Base-by-base conservation (phyloP, 2,797 vertebrate genomes). In the Ciconia nigra region DNA sequence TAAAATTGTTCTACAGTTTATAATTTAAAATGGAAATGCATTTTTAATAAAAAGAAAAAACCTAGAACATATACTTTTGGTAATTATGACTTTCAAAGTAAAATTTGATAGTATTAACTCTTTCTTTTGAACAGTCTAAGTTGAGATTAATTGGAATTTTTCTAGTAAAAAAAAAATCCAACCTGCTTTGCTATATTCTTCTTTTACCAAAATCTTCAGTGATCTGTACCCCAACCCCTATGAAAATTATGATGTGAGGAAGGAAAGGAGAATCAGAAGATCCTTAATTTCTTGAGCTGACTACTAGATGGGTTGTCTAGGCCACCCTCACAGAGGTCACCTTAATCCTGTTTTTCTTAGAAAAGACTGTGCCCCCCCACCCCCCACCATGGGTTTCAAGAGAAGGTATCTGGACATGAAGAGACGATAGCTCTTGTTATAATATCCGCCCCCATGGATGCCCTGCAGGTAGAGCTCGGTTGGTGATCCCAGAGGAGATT, bases 401-500 rank as follows among this genome's bases (percentile, higher is more conserved):
- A 79, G 57, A 61, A 93, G 31, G 20, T 41, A 76, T 92, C 54
- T 93, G 87, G 65, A 83, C 51, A 66, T 47, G 79, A 87, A 62
- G 70, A 88, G 37, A 78, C 2, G 46, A 52, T 31, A 78, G 25
- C 13, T 91, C 61, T 55, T 91, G 39, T 67, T 86, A 35, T n/a
- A 83, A 58, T 57, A 87, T 70, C 66, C 18, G 2, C 92, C 85
- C 87, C 37, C 66, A 94, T 92, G 87, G 72, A 55, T 88, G 14
- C 42, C 72, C 76, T 88, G 89, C 92, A 94, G 92, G 89, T 91
- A 93, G 73, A 93, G 76, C 47, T 82, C 3, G 5, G 79, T 33
- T 77, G 62, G 47, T 84, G 96, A 96, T 97, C 41, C 72, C 76
- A 82, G 58, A 47, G 44, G n/a, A 89, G 96, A 97, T 96, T 88